Evolutionary conservation across 1,140 invertebrate genomes (phyloP), one percentile per base, ranked within the genome.

Genomic region (Drosophila ambigua): DNA sequence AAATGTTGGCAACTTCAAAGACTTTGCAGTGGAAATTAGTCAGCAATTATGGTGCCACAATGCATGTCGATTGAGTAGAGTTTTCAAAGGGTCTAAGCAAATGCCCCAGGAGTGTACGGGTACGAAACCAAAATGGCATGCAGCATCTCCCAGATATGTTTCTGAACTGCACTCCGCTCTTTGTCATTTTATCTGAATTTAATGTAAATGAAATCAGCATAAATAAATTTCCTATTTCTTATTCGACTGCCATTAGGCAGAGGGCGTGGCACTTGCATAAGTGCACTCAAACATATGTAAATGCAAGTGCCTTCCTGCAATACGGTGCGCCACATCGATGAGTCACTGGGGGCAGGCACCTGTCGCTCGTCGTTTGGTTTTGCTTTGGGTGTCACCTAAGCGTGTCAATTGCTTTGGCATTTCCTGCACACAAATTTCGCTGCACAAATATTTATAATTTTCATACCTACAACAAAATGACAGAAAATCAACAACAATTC

Each of bases 391-490:
- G 52, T 67, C 64, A 16, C 23, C 64, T 23, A 71, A 71, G 46
- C 51, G 64, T 82, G 79, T 82, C 79, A 81, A 81, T 77, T 82
- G 73, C 79, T 73, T 61, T 76, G 72, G 46, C 79, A 79, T 79
- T 82, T 82, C 79, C 79, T 83, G 79, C 60, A 64, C 67, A 44
- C 72, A 13, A 81, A 72, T 81, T 81, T 76, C 71, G 78, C 78
- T 72, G 79, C 74, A 78, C 50, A 82, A 83, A 82, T 78, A 82
- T 73, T 83, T 68, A 79, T 78, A 74, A 83, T 66, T 57, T 69
- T 69, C 63, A 69, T 77, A 57, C 57, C 55, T 16, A 16, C 15
- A 63, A 57, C 64, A 69, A 39, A 39, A 4, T 62, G 58, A 55
- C 68, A 59, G 46, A 63, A 73, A 74, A 74, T 74, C 77, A 61